Base-by-base conservation (phyloP, 2,113 vertebrate species). In the Hucho hucho region DNA sequence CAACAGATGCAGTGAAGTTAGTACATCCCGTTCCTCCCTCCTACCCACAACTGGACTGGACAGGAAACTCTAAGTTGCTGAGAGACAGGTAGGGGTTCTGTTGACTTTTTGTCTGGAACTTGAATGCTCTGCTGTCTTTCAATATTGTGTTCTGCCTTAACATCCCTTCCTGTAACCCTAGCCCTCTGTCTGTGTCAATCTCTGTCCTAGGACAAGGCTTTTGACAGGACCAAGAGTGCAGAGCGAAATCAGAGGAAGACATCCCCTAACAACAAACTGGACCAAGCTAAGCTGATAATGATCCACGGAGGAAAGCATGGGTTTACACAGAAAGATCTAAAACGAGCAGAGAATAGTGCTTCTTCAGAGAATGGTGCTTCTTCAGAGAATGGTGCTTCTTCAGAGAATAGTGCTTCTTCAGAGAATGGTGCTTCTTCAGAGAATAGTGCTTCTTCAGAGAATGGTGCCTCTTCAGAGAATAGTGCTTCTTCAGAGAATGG, bases 21-120 rank as follows among this genome's bases (percentile, higher is more conserved):
- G 26, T 74, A 7, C 70, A 76, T 53, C 74, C 78, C 1, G 65
- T 79, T 7, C 46, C n/a, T n/a, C 53, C n/a, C 37, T 43, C 37
- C 4, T 82, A 73, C 73, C 69, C 64, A 68, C 29, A 77, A 66
- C 63, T 59, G 18, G 63, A 74, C 64, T 56, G 76, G 63, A 72
- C 49, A 25, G 22, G 53, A 67, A 64, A 79, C 32, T 20, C 77
- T 43, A 43, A 61, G 66, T 2, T 37, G 16, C 56, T 46, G 29
- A 63, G 14, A 64, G 66, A 69, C 43, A 70, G 74, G 79, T 81
- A 72, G 14, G 11, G 47, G 49, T 26, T 47, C 47, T 22, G 46
- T 28, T 29, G 13, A 46, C 56, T 25, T 43, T 37, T 43, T 18
- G 28, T 12, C 49, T 16, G 26, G 4, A 20, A 7, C 46, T 43